Evolutionary conservation across 1,140 invertebrate species (phyloP).

Genomic region (Cyphomyrmex costatus): DNA sequence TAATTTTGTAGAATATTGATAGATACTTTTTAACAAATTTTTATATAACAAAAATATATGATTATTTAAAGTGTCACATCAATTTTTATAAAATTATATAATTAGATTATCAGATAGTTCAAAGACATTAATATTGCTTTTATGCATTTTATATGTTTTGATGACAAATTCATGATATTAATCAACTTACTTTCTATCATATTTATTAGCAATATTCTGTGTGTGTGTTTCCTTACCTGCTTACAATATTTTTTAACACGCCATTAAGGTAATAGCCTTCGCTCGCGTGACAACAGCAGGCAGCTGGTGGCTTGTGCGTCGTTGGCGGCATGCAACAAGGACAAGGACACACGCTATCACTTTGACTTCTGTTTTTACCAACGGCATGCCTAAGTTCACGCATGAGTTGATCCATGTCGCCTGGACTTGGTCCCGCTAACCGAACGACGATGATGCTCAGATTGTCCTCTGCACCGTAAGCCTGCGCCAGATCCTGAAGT

Average conservation of each 20-base stretch:
- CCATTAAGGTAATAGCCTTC: slow-evolving; percentile 85
- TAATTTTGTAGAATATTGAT: not conserved
- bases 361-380: slow-evolving; percentile 86
- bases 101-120: not conserved
- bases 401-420: slow-evolving; percentile 91
- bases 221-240: slow-evolving; percentile 79
- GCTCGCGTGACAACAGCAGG: slow-evolving; percentile 82
- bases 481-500: slow-evolving; percentile 93
- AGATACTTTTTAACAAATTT: not conserved
- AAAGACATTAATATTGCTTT: not conserved
- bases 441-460: slow-evolving; percentile 92
- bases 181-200: not conserved
- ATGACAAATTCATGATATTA: not conserved
- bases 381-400: slow-evolving; percentile 92
- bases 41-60: not conserved
- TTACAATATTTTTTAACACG: slow-evolving; percentile 84
- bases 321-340: slow-evolving; percentile 82
- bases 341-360: slow-evolving; percentile 85
- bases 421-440: slow-evolving; percentile 88
- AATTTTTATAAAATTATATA: no score
- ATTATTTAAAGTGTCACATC: not conserved
- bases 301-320: slow-evolving; percentile 80
- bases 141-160: not conserved
- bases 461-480: slow-evolving; percentile 93
- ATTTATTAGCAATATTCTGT: not conserved